Percentiles rank a stretch among this genome's conserved stretches.
Conservation (phyloP, 53 echinoderm and acorn worm species). For the Holothuria leucospilota region DNA sequence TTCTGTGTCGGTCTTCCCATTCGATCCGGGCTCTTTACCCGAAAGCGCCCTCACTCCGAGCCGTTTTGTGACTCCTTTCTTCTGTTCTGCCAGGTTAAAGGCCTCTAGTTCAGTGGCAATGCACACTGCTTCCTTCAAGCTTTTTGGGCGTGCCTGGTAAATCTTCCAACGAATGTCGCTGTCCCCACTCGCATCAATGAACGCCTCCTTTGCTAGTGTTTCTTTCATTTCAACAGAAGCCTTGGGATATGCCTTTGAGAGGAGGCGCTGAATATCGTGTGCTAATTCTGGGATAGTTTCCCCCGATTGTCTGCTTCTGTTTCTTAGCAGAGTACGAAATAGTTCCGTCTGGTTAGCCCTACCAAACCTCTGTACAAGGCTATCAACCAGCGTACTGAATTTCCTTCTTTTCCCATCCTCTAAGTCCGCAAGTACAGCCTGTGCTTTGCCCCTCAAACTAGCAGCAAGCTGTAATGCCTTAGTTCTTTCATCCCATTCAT, state of each 20-base stretch:
- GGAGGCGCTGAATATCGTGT: constrained; percentile 37
- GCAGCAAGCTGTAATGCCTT: constrained; percentile 64
- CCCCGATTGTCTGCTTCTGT: constrained; percentile 2
- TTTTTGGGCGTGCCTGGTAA: constrained; percentile 47
- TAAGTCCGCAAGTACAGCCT: constrained; percentile 56
- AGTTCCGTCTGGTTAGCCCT: constrained; percentile 53
- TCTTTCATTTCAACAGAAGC: no score
- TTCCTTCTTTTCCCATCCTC: constrained; percentile 31
- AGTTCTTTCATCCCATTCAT: constrained; percentile 62
- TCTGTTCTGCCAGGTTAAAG: constrained; percentile 25
- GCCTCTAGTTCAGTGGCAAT: constrained; percentile 63
- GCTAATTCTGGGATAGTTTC: constrained; percentile 62
- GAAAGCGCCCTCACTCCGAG: constrained; percentile 9
- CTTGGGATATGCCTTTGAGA: constrained; percentile 52
- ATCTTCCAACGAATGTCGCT: constrained; percentile 53
- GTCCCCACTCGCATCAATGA: constrained; percentile 66
- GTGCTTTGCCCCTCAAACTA: constrained; percentile 62
- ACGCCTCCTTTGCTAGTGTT: constrained; percentile 54
- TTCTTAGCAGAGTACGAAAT: constrained; percentile 43
- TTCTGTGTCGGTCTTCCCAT: no score
- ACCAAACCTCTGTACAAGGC: constrained; percentile 56
- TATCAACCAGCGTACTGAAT: no score
- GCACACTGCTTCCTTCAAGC: constrained; percentile 49
- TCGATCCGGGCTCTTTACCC: no score
- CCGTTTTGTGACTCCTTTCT: neutral